Conservation (phyloP, 1,140 invertebrate genomes). For the Heliconius nattereri region DNA sequence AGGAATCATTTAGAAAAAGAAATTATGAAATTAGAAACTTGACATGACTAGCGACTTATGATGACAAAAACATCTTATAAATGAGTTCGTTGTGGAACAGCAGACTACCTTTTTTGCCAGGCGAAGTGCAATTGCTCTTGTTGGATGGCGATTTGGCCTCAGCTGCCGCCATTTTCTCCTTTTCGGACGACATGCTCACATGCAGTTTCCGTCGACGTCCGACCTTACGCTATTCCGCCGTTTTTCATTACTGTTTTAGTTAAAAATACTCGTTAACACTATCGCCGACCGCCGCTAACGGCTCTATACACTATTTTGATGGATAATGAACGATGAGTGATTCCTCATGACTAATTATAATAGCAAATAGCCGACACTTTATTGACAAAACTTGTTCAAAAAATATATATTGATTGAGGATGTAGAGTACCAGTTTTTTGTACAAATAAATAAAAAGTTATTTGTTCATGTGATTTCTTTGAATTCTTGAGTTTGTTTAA, state of each 20-base stretch:
- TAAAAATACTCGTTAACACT: slow-evolving; percentile 40
- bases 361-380: slow-evolving; percentile 61
- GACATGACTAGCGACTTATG: not conserved
- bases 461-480: slow-evolving; percentile 7
- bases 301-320: slow-evolving; percentile 32
- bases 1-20: not conserved
- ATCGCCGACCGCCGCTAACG: slow-evolving; percentile 51
- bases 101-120: slow-evolving; percentile 74
- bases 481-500: not conserved
- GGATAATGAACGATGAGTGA: slow-evolving; percentile 59
- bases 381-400: slow-evolving; percentile 47
- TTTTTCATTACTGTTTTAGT: slow-evolving; percentile 60
- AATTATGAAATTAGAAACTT: not conserved
- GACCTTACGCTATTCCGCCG: slow-evolving; percentile 51
- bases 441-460: slow-evolving; percentile 29
- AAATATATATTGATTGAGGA: slow-evolving; percentile 19
- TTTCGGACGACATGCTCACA: slow-evolving; percentile 71
- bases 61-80: not conserved
- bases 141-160: slow-evolving; percentile 74
- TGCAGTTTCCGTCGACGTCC: slow-evolving; percentile 46
- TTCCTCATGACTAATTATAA: slow-evolving; percentile 54
- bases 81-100: not conserved
- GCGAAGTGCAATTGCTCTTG: slow-evolving; percentile 76
- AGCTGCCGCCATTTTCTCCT: slow-evolving; percentile 73
- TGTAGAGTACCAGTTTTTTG: slow-evolving; percentile 19